These are phyloP conservation scores for Crotalus viridis DNA, from an alignment of 2,113 vertebrate genomes.

Conservation along the genomic window DNA sequence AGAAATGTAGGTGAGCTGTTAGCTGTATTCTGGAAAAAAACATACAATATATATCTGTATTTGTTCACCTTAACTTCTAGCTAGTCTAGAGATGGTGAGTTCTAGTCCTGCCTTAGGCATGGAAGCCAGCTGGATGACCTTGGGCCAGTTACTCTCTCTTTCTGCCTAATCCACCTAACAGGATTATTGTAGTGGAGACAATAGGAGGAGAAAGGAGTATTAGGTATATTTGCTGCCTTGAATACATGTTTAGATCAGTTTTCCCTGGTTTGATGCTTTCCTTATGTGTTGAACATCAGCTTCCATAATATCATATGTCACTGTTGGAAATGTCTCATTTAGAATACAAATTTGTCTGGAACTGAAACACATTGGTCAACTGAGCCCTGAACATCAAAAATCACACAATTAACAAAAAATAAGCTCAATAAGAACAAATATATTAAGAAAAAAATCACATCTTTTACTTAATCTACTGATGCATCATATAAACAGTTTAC, in stretches of 20 bases:
- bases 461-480: not conserved
- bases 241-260: not conserved
- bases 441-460: not conserved
- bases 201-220: not conserved
- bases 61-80: not conserved
- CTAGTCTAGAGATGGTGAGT: not conserved
- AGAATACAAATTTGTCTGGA: not conserved
- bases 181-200: not conserved
- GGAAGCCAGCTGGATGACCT: not conserved
- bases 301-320: not conserved
- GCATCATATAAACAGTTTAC: not conserved
- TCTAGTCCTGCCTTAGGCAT: not conserved
- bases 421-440: not conserved
- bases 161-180: not conserved
- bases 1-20: not conserved
- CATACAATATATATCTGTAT: not conserved
- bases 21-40: not conserved
- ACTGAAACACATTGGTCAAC: not conserved
- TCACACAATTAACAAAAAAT: not conserved
- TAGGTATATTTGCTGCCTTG: not conserved
- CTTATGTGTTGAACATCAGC: not conserved
- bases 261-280: not conserved
- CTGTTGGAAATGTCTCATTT: not conserved
- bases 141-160: not conserved
- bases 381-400: not conserved